These are phyloP conservation scores for Cetonia aurata DNA, from an alignment of 2,888 invertebrate species.

Conservation along the genomic window DNA sequence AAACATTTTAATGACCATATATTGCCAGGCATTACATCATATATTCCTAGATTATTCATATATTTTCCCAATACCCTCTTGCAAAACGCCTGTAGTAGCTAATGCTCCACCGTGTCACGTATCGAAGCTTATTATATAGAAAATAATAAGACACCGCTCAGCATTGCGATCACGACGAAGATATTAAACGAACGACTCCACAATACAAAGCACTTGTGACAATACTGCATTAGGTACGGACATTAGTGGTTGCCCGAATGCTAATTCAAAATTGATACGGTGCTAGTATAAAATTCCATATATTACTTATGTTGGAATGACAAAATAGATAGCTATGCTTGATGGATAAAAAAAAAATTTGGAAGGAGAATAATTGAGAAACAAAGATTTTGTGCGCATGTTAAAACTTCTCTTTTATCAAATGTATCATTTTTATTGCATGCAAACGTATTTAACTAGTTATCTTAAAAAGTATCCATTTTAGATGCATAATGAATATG, in stretches of 20 bases:
- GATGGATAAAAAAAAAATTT: no score
- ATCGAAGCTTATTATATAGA: conserved; percentile 7
- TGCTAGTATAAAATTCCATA: not conserved
- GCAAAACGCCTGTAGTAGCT: not conserved
- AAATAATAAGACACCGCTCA: not conserved
- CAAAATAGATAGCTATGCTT: no score
- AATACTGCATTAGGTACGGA: not conserved
- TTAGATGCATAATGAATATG: no score
- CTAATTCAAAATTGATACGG: not conserved
- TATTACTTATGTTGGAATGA: not conserved
- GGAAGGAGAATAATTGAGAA: no score
- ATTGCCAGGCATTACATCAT: no score
- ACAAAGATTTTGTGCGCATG: no score
- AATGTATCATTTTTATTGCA: no score
- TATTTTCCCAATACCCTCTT: not conserved
- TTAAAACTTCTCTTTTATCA: no score
- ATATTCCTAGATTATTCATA: not conserved
- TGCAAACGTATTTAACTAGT: no score
- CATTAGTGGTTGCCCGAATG: not conserved
- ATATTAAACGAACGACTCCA: not conserved
- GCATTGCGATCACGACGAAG: not conserved
- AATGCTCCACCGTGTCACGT: not conserved
- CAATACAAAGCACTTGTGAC: conserved; percentile 2
- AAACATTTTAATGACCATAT: no score
- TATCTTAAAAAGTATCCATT: no score